phyloP scores from a whole-genome alignment of 2,888 invertebrate species.

The Agonopterix heracliana region DNA sequence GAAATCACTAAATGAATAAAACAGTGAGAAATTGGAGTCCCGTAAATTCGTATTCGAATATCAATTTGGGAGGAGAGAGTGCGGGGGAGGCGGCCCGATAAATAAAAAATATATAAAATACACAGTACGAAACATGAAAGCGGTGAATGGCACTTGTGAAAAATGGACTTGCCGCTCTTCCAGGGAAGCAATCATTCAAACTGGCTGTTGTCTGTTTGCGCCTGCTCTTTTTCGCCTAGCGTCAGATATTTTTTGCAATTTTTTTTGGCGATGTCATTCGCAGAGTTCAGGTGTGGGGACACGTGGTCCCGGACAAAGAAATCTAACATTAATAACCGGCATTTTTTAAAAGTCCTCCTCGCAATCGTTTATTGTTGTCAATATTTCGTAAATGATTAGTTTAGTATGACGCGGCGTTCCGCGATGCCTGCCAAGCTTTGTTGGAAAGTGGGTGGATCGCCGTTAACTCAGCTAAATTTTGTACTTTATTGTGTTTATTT shows the following conservation, averaged over 20 bases:
- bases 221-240: conserved; percentile 67
- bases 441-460: conserved; percentile 50
- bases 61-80: conserved; percentile 67
- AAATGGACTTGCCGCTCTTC: conserved; percentile 76
- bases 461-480: conserved; percentile 49
- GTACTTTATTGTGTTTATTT: conserved; percentile 64
- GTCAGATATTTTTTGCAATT: conserved; percentile 59
- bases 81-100: conserved; percentile 48
- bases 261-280: conserved; percentile 67
- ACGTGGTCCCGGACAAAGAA: conserved; percentile 72
- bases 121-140: conserved; percentile 68
- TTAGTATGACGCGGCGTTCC: conserved; percentile 68
- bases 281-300: conserved; percentile 73
- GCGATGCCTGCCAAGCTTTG: conserved; percentile 47
- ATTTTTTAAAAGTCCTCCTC: conserved; percentile 68
- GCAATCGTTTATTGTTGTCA: conserved; percentile 69
- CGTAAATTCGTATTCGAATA: conserved; percentile 68
- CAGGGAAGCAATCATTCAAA: conserved; percentile 76
- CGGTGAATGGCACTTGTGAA: conserved; percentile 76
- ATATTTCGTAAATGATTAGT: conserved; percentile 73
- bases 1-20: conserved; percentile 75
- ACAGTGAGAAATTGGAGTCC: conserved; percentile 64
- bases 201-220: conserved; percentile 73
- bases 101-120: conserved; percentile 61
- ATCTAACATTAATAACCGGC: conserved; percentile 74